These are phyloP conservation scores for Drepana arcuata DNA, from an alignment of 1,140 invertebrate species.

Conservation along the genomic window DNA sequence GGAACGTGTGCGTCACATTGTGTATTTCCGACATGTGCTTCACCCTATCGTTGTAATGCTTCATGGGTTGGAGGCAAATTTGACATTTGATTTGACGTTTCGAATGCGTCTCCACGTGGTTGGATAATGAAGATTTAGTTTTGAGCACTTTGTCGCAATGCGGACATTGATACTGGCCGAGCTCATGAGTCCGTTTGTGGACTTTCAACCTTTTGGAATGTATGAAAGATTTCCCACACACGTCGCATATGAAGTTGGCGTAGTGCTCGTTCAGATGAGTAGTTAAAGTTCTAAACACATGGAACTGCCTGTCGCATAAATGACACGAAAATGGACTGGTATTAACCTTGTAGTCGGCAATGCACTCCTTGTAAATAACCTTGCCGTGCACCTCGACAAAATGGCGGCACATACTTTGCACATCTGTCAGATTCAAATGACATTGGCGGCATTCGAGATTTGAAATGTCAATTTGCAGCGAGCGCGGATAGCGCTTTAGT, in stretches of 20 bases:
- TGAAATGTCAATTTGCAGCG: conserved; percentile 57
- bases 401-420: conserved; percentile 37
- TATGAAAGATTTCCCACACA: conserved; percentile 53
- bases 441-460: conserved; percentile 48
- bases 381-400: conserved; percentile 36
- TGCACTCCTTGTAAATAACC: conserved; percentile 48
- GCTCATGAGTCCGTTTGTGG: conserved; percentile 47
- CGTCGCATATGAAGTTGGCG: conserved; percentile 56
- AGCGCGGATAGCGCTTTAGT: conserved; percentile 49
- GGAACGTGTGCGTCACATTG: conserved; percentile 49
- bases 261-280: conserved; percentile 57
- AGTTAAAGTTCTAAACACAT: conserved; percentile 50
- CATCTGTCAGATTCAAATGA: conserved; percentile 36
- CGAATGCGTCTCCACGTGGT: conserved; percentile 55
- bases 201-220: conserved; percentile 53
- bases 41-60: conserved; percentile 55
- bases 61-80: conserved; percentile 57
- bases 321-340: conserved; percentile 44
- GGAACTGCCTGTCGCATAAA: conserved; percentile 43
- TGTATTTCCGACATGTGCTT: conserved; percentile 59
- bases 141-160: conserved; percentile 49
- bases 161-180: conserved; percentile 35
- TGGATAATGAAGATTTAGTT: conserved; percentile 44
- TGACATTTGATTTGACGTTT: conserved; percentile 49
- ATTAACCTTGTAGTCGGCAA: conserved; percentile 54